These are phyloP conservation scores for Trachemys scripta DNA, from an alignment of 2,113 vertebrate species.

Conservation along the genomic window DNA sequence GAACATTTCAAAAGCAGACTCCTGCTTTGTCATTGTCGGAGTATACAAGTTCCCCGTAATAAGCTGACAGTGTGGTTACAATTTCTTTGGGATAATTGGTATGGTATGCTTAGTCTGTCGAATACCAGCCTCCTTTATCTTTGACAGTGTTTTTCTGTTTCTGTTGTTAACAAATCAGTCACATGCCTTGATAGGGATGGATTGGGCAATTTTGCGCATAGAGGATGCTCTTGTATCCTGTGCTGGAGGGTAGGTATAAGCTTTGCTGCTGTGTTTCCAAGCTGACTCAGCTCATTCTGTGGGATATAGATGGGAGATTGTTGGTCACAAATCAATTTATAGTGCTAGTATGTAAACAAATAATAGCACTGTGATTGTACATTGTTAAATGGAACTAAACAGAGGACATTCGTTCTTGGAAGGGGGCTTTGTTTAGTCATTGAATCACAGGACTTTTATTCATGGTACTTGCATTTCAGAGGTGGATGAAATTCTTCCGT, in stretches of 20 bases:
- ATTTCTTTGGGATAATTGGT: neutral
- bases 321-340: neutral
- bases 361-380: accelerated
- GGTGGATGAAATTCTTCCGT: neutral
- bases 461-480: accelerated
- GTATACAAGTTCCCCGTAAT: neutral
- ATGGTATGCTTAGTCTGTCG: neutral
- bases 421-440: accelerated
- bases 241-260: neutral
- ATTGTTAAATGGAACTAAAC: neutral
- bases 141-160: neutral
- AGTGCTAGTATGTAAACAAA: accelerated
- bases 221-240: neutral
- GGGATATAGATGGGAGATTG: neutral
- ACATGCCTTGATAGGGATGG: neutral
- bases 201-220: neutral
- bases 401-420: neutral
- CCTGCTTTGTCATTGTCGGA: neutral
- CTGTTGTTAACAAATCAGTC: neutral
- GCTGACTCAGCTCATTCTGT: neutral
- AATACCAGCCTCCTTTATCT: neutral
- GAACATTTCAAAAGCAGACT: neutral
- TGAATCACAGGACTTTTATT: accelerated
- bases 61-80: neutral
- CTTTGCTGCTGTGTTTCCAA: neutral